Conservation (phyloP, 2,888 invertebrate species). For the Dynastes grantii region DNA sequence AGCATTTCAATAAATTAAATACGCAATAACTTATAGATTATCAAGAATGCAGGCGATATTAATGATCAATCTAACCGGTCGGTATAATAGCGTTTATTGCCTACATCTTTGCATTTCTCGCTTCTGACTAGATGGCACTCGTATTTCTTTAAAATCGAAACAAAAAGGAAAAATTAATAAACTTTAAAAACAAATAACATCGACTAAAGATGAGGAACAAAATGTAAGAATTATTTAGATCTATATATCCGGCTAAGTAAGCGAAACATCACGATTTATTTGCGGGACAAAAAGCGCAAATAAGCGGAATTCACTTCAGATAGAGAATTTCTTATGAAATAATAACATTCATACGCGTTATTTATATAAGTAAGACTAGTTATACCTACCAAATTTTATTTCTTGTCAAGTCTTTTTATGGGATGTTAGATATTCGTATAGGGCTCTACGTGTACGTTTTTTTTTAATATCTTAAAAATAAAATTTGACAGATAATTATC, state of each 20-base stretch:
- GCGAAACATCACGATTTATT: slow-evolving; percentile 52
- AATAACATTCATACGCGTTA: slow-evolving; percentile 36
- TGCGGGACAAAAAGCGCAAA: slow-evolving; percentile 53
- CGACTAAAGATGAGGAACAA: slow-evolving; percentile 18
- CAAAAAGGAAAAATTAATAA: slow-evolving; percentile 56
- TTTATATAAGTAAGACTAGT: slow-evolving; percentile 46
- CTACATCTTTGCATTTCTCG: slow-evolving; percentile 28
- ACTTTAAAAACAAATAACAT: slow-evolving; percentile 52
- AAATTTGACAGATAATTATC: slow-evolving; percentile 56
- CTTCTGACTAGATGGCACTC: slow-evolving; percentile 68
- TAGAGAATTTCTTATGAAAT: slow-evolving; percentile 21
- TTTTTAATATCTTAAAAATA: slow-evolving; percentile 52
- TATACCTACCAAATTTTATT: slow-evolving; percentile 64
- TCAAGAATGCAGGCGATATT: slow-evolving; percentile 21
- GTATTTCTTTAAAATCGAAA: slow-evolving; percentile 58
- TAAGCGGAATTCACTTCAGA: slow-evolving; percentile 53
- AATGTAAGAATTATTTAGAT: neutral
- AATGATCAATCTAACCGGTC: neutral
- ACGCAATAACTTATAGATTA: neutral
- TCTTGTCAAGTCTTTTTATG: slow-evolving; percentile 38
- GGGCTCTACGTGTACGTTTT: slow-evolving; percentile 66
- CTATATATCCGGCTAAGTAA: slow-evolving; percentile 37
- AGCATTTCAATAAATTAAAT: slow-evolving; percentile 27
- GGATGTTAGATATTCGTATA: slow-evolving; percentile 34
- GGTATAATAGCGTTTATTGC: slow-evolving; percentile 3